Percentiles rank a stretch among this genome's conserved stretches.
These are phyloP conservation scores for Zaprionus bogoriensis DNA, from an alignment of 2,888 invertebrate species.

Conservation along the genomic window DNA sequence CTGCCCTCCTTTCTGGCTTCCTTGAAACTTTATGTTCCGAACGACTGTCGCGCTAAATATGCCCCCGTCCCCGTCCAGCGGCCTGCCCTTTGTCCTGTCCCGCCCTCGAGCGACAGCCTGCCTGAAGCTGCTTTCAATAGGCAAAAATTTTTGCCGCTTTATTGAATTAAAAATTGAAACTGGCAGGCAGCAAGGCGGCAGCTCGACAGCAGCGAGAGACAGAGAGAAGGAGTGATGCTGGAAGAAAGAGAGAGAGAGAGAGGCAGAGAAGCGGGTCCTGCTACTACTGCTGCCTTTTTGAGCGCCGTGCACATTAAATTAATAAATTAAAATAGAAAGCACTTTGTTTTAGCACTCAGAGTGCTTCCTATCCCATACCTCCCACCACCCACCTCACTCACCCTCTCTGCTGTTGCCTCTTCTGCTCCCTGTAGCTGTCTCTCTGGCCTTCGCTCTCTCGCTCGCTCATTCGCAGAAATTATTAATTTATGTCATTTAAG, in stretches of 20 bases:
- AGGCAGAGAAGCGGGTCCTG: conserved; percentile 2
- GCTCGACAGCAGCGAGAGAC: neutral
- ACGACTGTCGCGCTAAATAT: conserved; percentile 71
- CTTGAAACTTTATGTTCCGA: conserved; percentile 60
- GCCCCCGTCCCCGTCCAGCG: conserved; percentile 2
- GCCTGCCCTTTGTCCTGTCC: neutral
- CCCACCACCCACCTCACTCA: neutral
- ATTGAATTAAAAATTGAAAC: conserved; percentile 76
- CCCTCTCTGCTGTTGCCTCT: neutral
- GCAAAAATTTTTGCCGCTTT: conserved; percentile 64
- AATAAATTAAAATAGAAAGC: conserved; percentile 78
- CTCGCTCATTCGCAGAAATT: conserved; percentile 46
- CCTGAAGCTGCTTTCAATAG: conserved; percentile 47
- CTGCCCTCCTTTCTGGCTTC: neutral
- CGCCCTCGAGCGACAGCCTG: conserved; percentile 22
- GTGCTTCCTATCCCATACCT: neutral
- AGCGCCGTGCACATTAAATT: conserved; percentile 65
- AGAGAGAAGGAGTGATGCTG: too few relatives aligned
- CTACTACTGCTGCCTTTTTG: conserved; percentile 22
- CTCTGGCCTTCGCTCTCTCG: neutral
- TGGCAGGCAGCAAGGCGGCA: conserved; percentile 24
- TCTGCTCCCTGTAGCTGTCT: neutral
- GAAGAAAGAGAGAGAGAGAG: neutral
- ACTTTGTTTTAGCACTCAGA: conserved; percentile 70
- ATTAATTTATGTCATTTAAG: conserved; percentile 73